A percentile compares a stretch with the other conserved stretches of the same genome.
Conservation (phyloP, 2,888 invertebrate species). For the Pycnomerus fuliginosus region DNA sequence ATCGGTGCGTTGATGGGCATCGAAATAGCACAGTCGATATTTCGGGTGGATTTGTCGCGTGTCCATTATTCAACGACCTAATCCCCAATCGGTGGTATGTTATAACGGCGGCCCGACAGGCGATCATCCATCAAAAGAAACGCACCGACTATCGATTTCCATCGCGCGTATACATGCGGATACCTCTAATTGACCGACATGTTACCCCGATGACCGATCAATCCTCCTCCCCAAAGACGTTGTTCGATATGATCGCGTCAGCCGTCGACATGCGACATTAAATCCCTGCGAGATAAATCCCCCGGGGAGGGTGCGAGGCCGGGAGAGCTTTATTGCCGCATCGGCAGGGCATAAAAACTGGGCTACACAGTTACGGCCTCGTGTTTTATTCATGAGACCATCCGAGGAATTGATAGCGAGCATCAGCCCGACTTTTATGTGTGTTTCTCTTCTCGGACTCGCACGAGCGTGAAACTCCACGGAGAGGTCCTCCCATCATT, state of each 20-base stretch:
- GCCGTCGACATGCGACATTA: slow-evolving; percentile 31
- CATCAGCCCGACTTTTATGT: slow-evolving; percentile 1
- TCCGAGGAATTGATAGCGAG: slow-evolving; percentile 7
- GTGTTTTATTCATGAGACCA: slow-evolving; percentile 15
- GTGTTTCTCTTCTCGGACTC: slow-evolving; percentile 3
- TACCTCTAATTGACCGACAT: not conserved
- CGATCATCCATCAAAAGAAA: slow-evolving; percentile 13
- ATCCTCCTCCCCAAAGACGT: not conserved
- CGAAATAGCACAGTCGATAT: too few species aligned
- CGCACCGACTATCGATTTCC: not conserved
- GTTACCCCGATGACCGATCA: not conserved
- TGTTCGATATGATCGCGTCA: slow-evolving; percentile 27
- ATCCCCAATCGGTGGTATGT: slow-evolving; percentile 10
- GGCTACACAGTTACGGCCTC: slow-evolving; percentile 12
- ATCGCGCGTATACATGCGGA: not conserved
- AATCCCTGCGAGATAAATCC: slow-evolving; percentile 28
- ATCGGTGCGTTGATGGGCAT: too few species aligned
- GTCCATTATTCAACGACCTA: slow-evolving; percentile 13
- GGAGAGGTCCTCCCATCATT: too few species aligned
- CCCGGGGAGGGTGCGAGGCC: slow-evolving; percentile 4
- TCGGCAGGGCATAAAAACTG: slow-evolving; percentile 12
- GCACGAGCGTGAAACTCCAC: too few species aligned
- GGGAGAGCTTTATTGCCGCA: slow-evolving; percentile 9
- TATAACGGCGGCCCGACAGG: slow-evolving; percentile 13
- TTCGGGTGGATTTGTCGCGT: too few species aligned